Conservation (phyloP, 2,888 invertebrate species). For the Agrochola litura region DNA sequence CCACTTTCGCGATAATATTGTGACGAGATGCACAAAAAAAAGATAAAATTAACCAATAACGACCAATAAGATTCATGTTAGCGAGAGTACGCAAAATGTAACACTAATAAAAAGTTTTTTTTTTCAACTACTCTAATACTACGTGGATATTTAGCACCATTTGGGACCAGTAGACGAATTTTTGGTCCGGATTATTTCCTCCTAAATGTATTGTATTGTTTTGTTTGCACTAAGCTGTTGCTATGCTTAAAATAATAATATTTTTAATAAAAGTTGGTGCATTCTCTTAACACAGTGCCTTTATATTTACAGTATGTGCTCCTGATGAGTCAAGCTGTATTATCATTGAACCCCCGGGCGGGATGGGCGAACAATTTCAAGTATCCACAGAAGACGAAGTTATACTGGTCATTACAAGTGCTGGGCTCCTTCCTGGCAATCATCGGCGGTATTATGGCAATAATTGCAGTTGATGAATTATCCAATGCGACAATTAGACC, state of each 20-base stretch:
- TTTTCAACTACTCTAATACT: no score
- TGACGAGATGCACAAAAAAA: background rate
- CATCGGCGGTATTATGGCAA: constrained; percentile 71
- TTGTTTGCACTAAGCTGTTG: background rate
- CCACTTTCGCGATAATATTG: constrained; percentile 6
- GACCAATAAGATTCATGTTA: background rate
- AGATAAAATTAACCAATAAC: background rate
- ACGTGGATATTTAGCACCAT: background rate
- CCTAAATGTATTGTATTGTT: background rate
- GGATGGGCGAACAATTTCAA: constrained; percentile 75
- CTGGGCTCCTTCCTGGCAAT: constrained; percentile 76
- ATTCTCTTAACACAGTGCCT: background rate
- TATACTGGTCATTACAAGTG: constrained; percentile 78
- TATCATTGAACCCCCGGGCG: constrained; percentile 73
- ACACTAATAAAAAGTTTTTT: background rate
- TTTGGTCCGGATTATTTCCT: background rate
- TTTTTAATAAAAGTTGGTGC: background rate
- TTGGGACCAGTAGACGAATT: background rate
- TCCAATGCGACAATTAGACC: background rate
- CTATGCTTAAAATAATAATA: background rate
- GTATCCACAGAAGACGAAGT: constrained; percentile 71
- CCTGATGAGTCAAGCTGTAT: constrained; percentile 78
- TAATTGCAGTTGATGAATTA: constrained; percentile 47
- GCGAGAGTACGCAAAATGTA: background rate
- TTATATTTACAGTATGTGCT: constrained; percentile 78